Conservation (phyloP, 2,113 vertebrate genomes). For the Brienomyrus brachyistius region DNA sequence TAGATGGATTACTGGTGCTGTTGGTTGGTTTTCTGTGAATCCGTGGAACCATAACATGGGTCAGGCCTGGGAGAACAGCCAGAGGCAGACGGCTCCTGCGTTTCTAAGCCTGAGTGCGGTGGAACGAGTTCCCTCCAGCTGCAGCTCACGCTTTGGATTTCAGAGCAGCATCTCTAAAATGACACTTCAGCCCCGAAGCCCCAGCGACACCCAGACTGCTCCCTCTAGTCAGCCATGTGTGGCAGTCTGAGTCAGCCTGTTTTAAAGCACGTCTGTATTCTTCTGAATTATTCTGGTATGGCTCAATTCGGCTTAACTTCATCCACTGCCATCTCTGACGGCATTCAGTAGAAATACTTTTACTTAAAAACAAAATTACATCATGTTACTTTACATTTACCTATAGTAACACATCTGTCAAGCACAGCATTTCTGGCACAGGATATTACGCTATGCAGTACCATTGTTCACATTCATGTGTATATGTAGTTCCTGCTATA, state of each 20-base stretch:
- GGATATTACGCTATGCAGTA: neutral
- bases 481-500: neutral
- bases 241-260: neutral
- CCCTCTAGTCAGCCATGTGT: neutral
- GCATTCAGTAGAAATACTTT: neutral
- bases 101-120: neutral
- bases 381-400: neutral
- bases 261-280: neutral
- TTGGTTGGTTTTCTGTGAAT: neutral
- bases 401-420: neutral
- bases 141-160: neutral
- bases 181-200: neutral
- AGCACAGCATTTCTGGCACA: neutral
- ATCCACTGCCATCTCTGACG: neutral
- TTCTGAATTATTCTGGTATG: neutral
- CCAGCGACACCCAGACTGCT: neutral
- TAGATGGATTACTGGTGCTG: neutral
- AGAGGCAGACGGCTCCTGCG: neutral
- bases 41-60: neutral
- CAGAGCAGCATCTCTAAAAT: neutral
- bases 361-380: neutral
- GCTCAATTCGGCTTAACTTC: neutral
- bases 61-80: neutral
- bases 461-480: neutral
- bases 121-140: neutral